A percentile compares a stretch with the other conserved stretches of the same genome.
phyloP scores from a whole-genome alignment of 1,140 invertebrate genomes.

The Samia ricini region DNA sequence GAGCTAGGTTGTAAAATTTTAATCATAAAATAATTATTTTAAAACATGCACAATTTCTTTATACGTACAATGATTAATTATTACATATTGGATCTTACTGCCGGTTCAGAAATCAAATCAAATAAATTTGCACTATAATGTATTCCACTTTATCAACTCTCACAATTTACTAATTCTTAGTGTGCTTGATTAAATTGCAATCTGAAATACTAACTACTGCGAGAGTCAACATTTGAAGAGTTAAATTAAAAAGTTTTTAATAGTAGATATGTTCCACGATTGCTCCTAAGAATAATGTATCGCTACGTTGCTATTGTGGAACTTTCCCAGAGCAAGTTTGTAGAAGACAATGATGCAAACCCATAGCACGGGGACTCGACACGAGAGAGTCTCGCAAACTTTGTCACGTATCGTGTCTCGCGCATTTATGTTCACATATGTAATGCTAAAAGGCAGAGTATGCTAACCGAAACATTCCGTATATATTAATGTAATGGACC shows the following conservation, averaged over 20 bases:
- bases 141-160: too few relatives aligned
- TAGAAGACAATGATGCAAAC: background rate
- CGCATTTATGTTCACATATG: background rate
- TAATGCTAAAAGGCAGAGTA: background rate
- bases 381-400: background rate
- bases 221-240: background rate
- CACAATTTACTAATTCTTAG: too few relatives aligned
- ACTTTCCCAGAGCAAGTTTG: background rate
- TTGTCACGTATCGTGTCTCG: background rate
- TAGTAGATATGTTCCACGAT: background rate
- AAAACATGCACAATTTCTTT: too few relatives aligned
- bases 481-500: background rate
- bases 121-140: too few relatives aligned
- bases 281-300: background rate
- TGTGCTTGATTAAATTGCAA: too few relatives aligned
- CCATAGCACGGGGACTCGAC: background rate
- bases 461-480: background rate
- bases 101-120: too few relatives aligned
- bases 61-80: too few relatives aligned
- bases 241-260: background rate
- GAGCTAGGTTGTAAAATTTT: too few relatives aligned
- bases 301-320: background rate
- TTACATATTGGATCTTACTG: too few relatives aligned
- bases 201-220: too few relatives aligned
- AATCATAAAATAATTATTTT: too few relatives aligned